Evolutionary conservation across 2,888 invertebrate species (phyloP), one percentile per base, ranked within the genome.

Genomic region (Cerastoderma edule): DNA sequence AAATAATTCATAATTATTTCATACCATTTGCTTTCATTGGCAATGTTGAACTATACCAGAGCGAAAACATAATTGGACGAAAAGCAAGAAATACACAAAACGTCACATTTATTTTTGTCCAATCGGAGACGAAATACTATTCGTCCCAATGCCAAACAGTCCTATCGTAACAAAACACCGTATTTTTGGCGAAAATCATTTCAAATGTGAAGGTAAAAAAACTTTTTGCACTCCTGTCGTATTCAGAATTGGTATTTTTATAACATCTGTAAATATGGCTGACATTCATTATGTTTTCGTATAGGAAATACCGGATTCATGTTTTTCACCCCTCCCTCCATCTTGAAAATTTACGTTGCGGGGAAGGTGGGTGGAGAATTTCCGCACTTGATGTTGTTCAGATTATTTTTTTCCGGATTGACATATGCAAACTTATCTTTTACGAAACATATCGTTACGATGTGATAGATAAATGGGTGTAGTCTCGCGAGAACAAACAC

Each of bases 251-350:
- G 24, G 22, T 22, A 5, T 50, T 50, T 10, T 22, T 4, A 22
- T 50, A 22, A 24, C 10, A 24, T 2, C 1, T 13, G 16, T 2
- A 50, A 50, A 24, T n/a, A 22, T 50, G n/a, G 24, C 10, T n/a
- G 1, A 2, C 1, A 50, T n/a, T 10, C 50, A 50, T 22, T 10
- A 3, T 24, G 50, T n/a, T 50, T 50, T 1, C 22, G 10, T 50
- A 1, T 32, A 60, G 22, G n/a, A 60, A 60, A 10, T 10, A 60
- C 13, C 13, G n/a, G 32, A 19, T 39, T 16, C 32, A n/a, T 32
- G 24, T 57, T 57, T 53, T 24, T 76, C 69, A 77, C 77, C 77
- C 77, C 77, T 72, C 77, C 77, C 77, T 72, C 77, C 77, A 77
- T 77, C 69, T 77, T 77, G 77, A 77, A 77, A 72, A 54, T 54